Conservation (phyloP, 2,888 invertebrate species). For the Dynastes tityus region DNA sequence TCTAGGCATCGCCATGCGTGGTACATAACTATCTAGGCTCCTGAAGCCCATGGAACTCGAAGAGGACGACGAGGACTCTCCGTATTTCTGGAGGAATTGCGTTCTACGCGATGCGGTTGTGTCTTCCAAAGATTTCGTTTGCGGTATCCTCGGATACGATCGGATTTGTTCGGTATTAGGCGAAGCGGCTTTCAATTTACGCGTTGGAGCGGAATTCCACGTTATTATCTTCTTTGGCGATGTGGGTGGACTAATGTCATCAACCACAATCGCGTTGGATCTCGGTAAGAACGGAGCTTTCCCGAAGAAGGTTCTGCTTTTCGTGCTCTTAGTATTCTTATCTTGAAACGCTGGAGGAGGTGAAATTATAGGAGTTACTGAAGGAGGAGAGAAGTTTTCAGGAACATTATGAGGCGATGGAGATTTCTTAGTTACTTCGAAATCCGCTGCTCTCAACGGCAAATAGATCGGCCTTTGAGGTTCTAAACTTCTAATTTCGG, state of each 20-base stretch:
- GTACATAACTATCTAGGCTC: conserved; percentile 76
- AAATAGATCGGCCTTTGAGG: conserved; percentile 67
- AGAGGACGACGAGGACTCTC: conserved; percentile 74
- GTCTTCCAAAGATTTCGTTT: conserved; percentile 74
- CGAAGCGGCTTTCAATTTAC: conserved; percentile 58
- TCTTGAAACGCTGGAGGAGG: conserved; percentile 82
- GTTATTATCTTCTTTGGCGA: conserved; percentile 66
- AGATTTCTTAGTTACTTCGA: conserved; percentile 61
- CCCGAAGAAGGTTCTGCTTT: conserved; percentile 67
- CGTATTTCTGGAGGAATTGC: conserved; percentile 74
- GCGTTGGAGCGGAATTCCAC: conserved; percentile 60
- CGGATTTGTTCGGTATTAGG: conserved; percentile 50
- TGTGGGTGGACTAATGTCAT: conserved; percentile 73
- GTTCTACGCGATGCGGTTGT: conserved; percentile 72
- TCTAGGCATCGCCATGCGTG: conserved; percentile 68
- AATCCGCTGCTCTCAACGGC: conserved; percentile 65
- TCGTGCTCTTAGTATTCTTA: conserved; percentile 59
- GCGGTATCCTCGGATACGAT: conserved; percentile 68
- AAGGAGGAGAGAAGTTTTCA: conserved; percentile 74
- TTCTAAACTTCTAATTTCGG: conserved; percentile 55
- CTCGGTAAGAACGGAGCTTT: conserved; percentile 73
- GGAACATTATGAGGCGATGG: conserved; percentile 65
- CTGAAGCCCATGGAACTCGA: conserved; percentile 77
- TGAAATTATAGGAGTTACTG: conserved; percentile 80
- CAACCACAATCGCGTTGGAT: conserved; percentile 73